Conservation (phyloP, 2,797 vertebrate species). For the Hapalemur alaotrensis region DNA sequence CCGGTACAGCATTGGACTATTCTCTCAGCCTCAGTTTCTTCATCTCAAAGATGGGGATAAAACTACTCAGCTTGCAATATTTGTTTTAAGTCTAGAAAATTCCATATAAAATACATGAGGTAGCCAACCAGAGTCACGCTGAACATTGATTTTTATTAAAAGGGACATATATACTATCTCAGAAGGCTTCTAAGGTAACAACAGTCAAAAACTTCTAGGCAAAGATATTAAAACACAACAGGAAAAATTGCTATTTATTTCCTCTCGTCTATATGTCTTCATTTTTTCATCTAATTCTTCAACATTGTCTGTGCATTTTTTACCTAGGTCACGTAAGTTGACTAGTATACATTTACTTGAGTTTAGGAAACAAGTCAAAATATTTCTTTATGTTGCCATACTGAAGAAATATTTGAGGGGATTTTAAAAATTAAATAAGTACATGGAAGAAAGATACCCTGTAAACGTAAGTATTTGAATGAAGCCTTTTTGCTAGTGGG, state of each 20-base stretch:
- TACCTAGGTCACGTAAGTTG: background rate
- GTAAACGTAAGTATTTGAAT: background rate
- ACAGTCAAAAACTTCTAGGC: background rate
- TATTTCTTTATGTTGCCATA: background rate
- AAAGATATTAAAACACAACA: background rate
- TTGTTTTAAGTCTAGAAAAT: background rate
- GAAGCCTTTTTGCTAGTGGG: background rate
- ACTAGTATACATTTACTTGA: background rate
- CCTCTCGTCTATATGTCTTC: background rate
- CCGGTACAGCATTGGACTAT: background rate
- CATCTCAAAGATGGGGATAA: background rate
- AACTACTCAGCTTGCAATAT: background rate
- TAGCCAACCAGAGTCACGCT: background rate
- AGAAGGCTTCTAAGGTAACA: background rate
- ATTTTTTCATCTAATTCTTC: background rate
- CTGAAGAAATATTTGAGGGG: background rate
- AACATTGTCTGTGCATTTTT: background rate
- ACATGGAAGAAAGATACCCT: background rate
- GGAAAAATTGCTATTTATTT: background rate
- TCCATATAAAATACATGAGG: background rate
- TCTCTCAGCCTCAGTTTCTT: background rate
- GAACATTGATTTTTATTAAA: background rate
- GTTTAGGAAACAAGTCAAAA: background rate
- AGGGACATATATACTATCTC: background rate
- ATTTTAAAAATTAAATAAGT: slow-evolving; percentile 6